Base-by-base conservation (phyloP, 2,888 invertebrate genomes). In the Isoperla grammatica region DNA sequence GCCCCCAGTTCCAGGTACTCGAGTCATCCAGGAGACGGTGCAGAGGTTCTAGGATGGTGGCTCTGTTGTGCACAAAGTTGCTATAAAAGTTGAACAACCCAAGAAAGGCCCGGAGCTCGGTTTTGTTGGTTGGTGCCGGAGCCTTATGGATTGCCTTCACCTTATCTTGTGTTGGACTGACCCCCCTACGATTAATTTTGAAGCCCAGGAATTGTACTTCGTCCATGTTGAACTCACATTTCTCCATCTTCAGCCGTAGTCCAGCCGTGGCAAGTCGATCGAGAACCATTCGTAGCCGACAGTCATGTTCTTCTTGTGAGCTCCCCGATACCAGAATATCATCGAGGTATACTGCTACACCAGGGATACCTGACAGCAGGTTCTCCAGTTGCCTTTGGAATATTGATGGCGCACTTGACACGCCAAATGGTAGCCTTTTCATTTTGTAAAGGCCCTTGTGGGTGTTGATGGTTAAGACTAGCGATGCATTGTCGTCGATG, bases 31-130 rank as follows among this genome's bases (percentile, higher is more conserved):
- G 5, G 9, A 50, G 8, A 6, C 23, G 23, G 17, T 50, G 11
- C 23, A 50, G 17, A 23, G 23, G 22, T 23, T 50, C 23, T 2
- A 15, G 11, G 5, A 50, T 20, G 15, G 35, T 20, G 4, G 22
- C 23, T 20, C 22, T 35, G 17, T 50, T 20, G 15, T 6, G 15
- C 8, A 57, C 35, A 35, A 49, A 57, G 9, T 35, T 57, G 17
- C 15, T 23, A 13, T 57, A 57, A 17, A 23, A 49, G 23, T 53
- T 53, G 8, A 65, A 45, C 9, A 68, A 43, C 5, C 69, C 69
- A 2, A 66, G 56, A 22, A 64, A 65, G 15, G 65, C 66, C 17
- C 61, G 59, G 2, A 67, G 49, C 39, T 63, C 60, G 19, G 63
- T 23, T 9, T 57, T 56, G 42, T 64, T 50, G 15, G 12, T 42